Evolutionary conservation across 2,797 vertebrate genomes (phyloP).

Genomic region (Sciurus vulgaris): DNA sequence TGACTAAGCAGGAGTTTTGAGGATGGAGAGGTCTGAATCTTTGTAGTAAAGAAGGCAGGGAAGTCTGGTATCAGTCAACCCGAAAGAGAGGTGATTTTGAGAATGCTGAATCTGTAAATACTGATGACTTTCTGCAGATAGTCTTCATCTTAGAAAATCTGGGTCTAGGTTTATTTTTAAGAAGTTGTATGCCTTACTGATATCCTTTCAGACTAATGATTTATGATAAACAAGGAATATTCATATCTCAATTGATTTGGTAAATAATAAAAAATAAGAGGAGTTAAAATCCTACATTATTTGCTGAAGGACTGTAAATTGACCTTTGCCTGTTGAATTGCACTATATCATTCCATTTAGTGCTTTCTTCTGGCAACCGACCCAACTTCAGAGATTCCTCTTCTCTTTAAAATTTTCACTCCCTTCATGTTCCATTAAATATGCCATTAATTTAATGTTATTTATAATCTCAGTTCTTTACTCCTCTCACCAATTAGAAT

Average conservation of each 20-base stretch:
- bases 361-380: conserved; percentile 41
- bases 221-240: not conserved
- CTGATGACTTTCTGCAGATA: not conserved
- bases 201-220: conserved; percentile 9
- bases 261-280: conserved; percentile 46
- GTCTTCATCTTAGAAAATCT: conserved; percentile 11
- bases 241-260: not conserved
- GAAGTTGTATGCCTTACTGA: not conserved
- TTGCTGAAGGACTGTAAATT: not conserved
- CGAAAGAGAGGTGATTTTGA: not conserved
- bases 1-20: not conserved
- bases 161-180: not conserved
- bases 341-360: conserved; percentile 31
- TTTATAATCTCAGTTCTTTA: conserved; percentile 62
- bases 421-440: conserved; percentile 57
- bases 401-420: conserved; percentile 58
- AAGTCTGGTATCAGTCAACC: not conserved
- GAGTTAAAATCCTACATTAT: not conserved
- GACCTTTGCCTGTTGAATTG: not conserved
- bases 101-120: not conserved
- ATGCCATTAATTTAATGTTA: conserved; percentile 71
- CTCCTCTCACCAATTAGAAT: conserved; percentile 60
- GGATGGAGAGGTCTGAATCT: not conserved
- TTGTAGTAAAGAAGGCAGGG: not conserved
- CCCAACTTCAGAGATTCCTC: conserved; percentile 49